These are phyloP conservation scores for Prunella fulvescens DNA, from an alignment of 2,113 vertebrate species.

Conservation along the genomic window DNA sequence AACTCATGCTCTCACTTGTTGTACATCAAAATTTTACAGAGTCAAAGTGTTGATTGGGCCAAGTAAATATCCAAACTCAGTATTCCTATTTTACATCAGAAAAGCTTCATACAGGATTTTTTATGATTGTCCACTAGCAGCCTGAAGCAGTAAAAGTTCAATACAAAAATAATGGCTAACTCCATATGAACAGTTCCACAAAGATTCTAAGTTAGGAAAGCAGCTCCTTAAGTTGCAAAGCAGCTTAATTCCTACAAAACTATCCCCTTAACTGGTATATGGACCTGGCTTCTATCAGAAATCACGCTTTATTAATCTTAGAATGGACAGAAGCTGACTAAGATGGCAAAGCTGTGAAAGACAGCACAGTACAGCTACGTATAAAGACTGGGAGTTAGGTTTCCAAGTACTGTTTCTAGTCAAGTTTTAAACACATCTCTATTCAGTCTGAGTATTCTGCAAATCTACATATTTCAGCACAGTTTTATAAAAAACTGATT, in stretches of 20 bases:
- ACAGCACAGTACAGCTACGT: background rate
- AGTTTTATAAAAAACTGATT: background rate
- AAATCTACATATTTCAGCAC: background rate
- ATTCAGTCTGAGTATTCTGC: background rate
- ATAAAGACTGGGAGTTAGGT: background rate
- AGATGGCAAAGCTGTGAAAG: background rate
- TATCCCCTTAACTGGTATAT: background rate
- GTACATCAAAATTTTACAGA: background rate
- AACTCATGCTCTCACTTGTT: background rate
- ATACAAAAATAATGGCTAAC: background rate
- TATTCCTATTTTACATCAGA: background rate
- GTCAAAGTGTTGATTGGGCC: background rate
- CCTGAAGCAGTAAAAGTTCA: background rate
- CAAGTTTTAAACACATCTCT: background rate
- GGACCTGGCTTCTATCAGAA: background rate
- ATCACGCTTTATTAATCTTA: background rate
- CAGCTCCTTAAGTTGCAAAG: background rate
- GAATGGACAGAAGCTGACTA: background rate
- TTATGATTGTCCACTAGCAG: background rate
- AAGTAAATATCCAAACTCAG: background rate
- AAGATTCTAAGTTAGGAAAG: background rate
- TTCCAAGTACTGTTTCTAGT: background rate
- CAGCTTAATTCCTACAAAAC: background rate
- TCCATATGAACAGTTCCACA: background rate
- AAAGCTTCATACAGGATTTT: background rate